Base-by-base conservation (phyloP, 2,888 invertebrate species). In the Drosophila mimica region DNA sequence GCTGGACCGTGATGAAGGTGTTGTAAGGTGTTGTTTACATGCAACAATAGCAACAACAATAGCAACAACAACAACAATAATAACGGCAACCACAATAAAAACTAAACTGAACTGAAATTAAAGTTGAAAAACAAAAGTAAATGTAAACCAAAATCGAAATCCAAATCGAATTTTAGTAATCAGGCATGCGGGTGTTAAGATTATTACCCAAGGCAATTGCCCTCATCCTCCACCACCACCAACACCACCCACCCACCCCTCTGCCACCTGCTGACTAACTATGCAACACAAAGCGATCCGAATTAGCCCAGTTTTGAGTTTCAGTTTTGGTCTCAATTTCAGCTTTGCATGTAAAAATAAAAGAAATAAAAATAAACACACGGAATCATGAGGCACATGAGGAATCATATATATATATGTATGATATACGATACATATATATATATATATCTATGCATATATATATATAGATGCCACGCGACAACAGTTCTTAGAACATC, bases 1-100 rank as follows among this genome's bases (percentile, higher is more conserved):
- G 76, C 84, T 87, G 89, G 84, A 84, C 88, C 84, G 82, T 88
- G 88, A 82, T 84, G 88, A 89, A 87, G 85, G 85, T 85, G 84
- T 87, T 85, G 88, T 73, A 85, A 85, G 88, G 89, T 85, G 82
- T 85, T 79, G 87, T 82, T 85, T 87, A 89, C 84, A 87, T 73
- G 82, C 89, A 84, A 79, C 80, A 71, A 63, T 36, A 69, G 40
- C 53, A 69, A 20, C 49, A 68, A 15, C 54, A 71, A 31, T 52
- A 59, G 34, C 61, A 64, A 79, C 80, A 71, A 63, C 33, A 69
- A 36, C 53, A 67, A 25, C 49, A 66, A 17, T 52, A 73, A 31
- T 52, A 59, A 38, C 71, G 54, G 63, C 64, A 64, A 43, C 34
- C 46, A 25, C 36, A 72, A 36, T 40, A 49, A 20, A 28, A 56